Evolutionary conservation across 2,888 invertebrate genomes (phyloP), one percentile per base, ranked within the genome.

Genomic region (Agrochola litura): DNA sequence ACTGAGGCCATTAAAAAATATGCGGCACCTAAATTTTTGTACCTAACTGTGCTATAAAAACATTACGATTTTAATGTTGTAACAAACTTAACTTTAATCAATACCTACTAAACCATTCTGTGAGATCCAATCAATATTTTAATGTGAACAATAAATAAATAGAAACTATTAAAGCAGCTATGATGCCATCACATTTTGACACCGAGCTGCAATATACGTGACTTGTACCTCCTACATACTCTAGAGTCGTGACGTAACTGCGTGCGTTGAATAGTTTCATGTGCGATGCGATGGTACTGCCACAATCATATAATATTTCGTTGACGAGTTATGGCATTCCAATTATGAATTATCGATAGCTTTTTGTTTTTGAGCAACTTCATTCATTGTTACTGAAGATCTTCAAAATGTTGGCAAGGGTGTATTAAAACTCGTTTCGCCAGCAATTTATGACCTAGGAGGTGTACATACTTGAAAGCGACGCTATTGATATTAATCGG

Each of bases 131-230:
- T 85, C 72, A 81, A 61, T 65, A 80, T 25, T 60, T 52, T 69
- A 77, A 66, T 46, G 30, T 54, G 68, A 69, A 58, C 43, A 46
- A 70, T 82, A 83, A 76, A 81, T 63, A 69, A 66, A 76, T 76
- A 73, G 14, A 46, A 81, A 73, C 71, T 66, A 61, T 46, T 56
- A 74, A 25, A 61, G 22, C 49, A 19, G 43, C 49, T 56, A 63
- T 68, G 86, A 69, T 82, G 78, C 43, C 74, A 60, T 75, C 78
- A 67, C 84, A 79, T 83, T 78, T 64, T 83, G 83, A 78, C 72
- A 75, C n/a, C 60, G 41, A 52, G 49, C 37, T 73, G 61, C 83
- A 58, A 49, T 61, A 25, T 71, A 86, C 79, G 84, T 84, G 84
- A 83, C 73, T n/a, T 75, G 77, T 77, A 73, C 61, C 25, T 54